These are phyloP conservation scores for Cenopis cana DNA, from an alignment of 2,888 invertebrate genomes.

Conservation along the genomic window DNA sequence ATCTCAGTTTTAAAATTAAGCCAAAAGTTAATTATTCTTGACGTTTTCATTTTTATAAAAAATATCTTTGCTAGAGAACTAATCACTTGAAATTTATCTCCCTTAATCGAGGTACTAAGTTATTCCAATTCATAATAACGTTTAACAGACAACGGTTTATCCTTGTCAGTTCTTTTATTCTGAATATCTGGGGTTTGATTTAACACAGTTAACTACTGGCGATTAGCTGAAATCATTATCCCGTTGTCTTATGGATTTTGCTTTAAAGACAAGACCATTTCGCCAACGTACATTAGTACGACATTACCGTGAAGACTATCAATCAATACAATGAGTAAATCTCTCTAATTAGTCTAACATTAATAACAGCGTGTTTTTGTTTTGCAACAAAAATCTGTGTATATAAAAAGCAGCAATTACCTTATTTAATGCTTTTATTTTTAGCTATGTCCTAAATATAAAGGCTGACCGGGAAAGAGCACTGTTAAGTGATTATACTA, in stretches of 20 bases:
- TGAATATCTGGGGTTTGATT: slow-evolving; percentile 5
- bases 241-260: neutral
- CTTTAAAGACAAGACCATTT: neutral
- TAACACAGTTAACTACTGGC: neutral
- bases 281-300: neutral
- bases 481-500: too few species aligned
- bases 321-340: too few species aligned
- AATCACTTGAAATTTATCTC: slow-evolving; percentile 27
- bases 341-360: too few species aligned
- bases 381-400: too few species aligned
- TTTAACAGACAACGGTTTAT: slow-evolving; percentile 24
- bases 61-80: slow-evolving; percentile 27
- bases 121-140: slow-evolving; percentile 32
- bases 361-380: too few species aligned
- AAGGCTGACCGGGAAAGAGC: too few species aligned
- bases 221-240: neutral
- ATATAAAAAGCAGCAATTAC: too few species aligned
- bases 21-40: slow-evolving; percentile 12
- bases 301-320: too few species aligned
- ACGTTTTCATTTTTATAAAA: slow-evolving; percentile 17
- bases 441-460: too few species aligned
- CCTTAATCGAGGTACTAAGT: slow-evolving; percentile 30
- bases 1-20: neutral
- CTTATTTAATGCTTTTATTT: too few species aligned
- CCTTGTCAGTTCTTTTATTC: neutral